Evolutionary conservation across 1,140 invertebrate genomes (phyloP).

Genomic region (Drosophila kurseongensis): DNA sequence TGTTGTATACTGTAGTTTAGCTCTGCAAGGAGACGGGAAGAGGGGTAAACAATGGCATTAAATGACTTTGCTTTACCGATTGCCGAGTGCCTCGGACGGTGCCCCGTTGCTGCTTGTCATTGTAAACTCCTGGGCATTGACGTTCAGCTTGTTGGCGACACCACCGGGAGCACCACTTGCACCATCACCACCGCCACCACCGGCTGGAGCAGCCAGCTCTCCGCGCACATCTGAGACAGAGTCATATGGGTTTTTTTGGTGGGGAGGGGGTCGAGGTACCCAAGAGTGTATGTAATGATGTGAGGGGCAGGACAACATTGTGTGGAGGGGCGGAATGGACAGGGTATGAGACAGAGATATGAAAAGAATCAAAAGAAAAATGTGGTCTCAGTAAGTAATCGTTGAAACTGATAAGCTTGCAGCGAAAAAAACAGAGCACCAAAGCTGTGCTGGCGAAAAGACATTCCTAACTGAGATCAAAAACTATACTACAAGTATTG

Average conservation of each 20-base stretch:
- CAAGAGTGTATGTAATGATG: conserved; percentile 21
- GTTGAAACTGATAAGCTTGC: conserved; percentile 15
- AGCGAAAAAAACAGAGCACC: conserved; percentile 25
- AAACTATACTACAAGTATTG: neutral
- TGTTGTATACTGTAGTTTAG: conserved; percentile 84
- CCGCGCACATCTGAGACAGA: conserved; percentile 67
- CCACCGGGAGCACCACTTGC: conserved; percentile 40
- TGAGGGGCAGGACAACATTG: conserved; percentile 32
- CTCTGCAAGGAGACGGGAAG: conserved; percentile 79
- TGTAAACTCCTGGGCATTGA: conserved; percentile 94
- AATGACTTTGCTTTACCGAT: conserved; percentile 71
- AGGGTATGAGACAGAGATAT: conserved; percentile 46
- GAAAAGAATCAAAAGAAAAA: conserved; percentile 64
- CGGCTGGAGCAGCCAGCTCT: conserved; percentile 53
- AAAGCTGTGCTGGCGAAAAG: conserved; percentile 10
- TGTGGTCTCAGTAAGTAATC: conserved; percentile 48
- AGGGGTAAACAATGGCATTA: conserved; percentile 70
- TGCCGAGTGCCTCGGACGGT: conserved; percentile 68
- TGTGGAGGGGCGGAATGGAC: conserved; percentile 23
- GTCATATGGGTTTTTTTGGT: conserved; percentile 17
- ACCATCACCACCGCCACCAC: conserved; percentile 48
- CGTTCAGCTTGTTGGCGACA: conserved; percentile 88
- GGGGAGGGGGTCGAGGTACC: conserved; percentile 1
- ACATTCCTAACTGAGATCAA: neutral
- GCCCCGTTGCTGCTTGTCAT: conserved; percentile 86